A percentile compares a stretch with the other conserved stretches of the same genome.
Conservation (phyloP, 2,888 invertebrate genomes). For the Geophilus truncorum region DNA sequence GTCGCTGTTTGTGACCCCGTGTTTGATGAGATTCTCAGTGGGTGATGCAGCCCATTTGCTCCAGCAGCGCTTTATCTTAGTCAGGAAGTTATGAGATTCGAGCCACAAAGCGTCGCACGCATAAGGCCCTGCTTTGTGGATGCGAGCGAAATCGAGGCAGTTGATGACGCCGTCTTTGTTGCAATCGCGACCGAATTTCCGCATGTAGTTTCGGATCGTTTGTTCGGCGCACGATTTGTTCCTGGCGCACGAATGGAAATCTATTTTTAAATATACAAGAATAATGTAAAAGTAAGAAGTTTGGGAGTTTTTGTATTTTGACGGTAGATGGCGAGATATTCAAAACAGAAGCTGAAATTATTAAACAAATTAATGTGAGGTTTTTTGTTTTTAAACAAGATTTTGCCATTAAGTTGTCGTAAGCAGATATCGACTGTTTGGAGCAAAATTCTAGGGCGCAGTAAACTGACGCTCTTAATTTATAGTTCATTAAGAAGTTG, state of each 20-base stretch:
- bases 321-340: too few species aligned
- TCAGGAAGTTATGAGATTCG: constrained; percentile 39
- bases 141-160: constrained; percentile 40
- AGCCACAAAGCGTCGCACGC: constrained; percentile 38
- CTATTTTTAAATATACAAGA: too few species aligned
- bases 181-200: constrained; percentile 38
- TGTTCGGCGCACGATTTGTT: constrained; percentile 30
- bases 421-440: not conserved
- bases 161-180: constrained; percentile 38
- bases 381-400: not conserved
- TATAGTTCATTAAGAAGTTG: not conserved
- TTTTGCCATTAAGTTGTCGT: not conserved
- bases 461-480: not conserved
- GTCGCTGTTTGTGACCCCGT: not conserved
- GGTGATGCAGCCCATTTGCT: not conserved
- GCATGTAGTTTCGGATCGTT: constrained; percentile 4
- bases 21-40: not conserved
- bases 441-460: not conserved
- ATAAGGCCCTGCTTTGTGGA: constrained; percentile 39
- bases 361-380: not conserved
- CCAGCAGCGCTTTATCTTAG: constrained; percentile 39
- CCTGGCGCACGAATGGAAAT: not conserved
- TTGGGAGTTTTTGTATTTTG: too few species aligned
- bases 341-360: too few species aligned
- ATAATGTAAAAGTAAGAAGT: too few species aligned